Evolutionary conservation across 2,888 invertebrate genomes (phyloP).

Genomic region (Argyresthia goedartella): DNA sequence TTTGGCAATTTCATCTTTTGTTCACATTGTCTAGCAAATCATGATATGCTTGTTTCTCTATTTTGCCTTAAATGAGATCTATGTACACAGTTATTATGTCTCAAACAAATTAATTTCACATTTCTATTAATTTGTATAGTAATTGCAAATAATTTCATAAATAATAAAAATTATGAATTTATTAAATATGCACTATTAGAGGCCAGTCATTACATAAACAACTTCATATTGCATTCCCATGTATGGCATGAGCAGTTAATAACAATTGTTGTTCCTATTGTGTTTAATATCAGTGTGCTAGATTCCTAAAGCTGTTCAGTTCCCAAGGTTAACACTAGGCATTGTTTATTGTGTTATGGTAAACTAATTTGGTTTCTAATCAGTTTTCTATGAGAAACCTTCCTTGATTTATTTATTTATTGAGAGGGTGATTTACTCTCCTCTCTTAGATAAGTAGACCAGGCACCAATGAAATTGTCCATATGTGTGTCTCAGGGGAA

Average conservation of each 20-base stretch:
- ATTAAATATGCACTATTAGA: neutral
- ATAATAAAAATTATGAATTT: neutral
- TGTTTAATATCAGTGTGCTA: neutral
- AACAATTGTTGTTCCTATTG: neutral
- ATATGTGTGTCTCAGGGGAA: no score
- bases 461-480: no score
- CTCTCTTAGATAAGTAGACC: neutral
- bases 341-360: neutral
- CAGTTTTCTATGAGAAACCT: constrained; percentile 2
- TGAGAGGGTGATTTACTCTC: neutral
- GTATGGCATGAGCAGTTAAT: neutral
- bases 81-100: no score
- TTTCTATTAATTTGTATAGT: no score
- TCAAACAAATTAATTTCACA: no score
- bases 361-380: constrained; percentile 5
- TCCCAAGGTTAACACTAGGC: constrained; percentile 1
- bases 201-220: no score
- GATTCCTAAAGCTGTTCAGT: neutral
- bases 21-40: no score
- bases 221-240: neutral
- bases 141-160: no score
- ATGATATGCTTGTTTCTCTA: no score
- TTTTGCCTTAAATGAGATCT: no score
- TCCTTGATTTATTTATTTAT: neutral
- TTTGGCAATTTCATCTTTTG: no score